Evolutionary conservation across 2,888 invertebrate species (phyloP), one percentile per base, ranked within the genome.

Genomic region (Creontiades dilutus): DNA sequence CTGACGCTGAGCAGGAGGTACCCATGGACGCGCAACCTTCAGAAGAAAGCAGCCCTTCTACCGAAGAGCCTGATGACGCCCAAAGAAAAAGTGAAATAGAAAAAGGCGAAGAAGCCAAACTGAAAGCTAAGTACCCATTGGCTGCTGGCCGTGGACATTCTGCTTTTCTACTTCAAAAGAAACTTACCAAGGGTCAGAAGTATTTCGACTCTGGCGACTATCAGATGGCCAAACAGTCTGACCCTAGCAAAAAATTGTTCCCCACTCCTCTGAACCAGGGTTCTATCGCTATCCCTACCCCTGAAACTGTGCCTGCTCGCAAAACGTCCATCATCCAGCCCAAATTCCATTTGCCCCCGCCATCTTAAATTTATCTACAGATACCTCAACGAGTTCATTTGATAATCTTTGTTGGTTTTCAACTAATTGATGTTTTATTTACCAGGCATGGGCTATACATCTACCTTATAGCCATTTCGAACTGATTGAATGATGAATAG

Each of bases 191-290:
- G 94, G 98, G 98, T 0, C 98, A 98, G 96, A 99, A 99, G 94
- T 99, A 98, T 94, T 99, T 99, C 93, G 99, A 99, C 94, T 99
- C 99, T 80, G 99, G 99, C 19, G 99, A 99, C 94, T 99, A 99
- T 94, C 99, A 99, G 94, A 99, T 99, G 99, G 99, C 99, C 27
- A 99, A 99, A 94, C 99, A 99, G 93, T 95, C 94, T 93, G 91
- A 90, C 37, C 81, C 87, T 2, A 80, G 78, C 23, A 89, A 89
- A 28, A 90, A 61, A 46, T 11, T 82, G 48, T 86, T 19, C 88
- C 91, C 91, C 47, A 88, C 90, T 78, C 28, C 89, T 37, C 85
- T 90, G 23, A 90, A 85, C 80, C 93, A 94, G 94, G 98, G 98
- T 3, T 61, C 57, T 23, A 98, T 98, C 92, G 97, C 98, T 91